Evolutionary conservation across 2,797 vertebrate species (phyloP).

Genomic region (Pipistrellus pygmaeus): DNA sequence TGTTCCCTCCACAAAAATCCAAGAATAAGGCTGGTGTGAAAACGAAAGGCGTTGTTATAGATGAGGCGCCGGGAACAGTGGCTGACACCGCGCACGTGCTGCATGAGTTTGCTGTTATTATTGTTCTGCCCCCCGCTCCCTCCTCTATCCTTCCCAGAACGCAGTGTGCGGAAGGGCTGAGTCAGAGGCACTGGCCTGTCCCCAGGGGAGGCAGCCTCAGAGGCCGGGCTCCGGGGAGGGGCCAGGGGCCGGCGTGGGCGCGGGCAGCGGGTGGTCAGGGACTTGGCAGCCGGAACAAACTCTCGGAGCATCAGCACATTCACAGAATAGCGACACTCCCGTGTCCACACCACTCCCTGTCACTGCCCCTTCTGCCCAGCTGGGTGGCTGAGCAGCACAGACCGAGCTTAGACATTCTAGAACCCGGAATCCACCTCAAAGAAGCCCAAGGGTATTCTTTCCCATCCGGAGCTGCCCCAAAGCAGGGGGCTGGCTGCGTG

Average conservation of each 20-base stretch:
- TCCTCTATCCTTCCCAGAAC: background rate
- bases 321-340: fast-evolving
- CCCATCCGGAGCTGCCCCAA: background rate
- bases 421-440: background rate
- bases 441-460: background rate
- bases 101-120: fast-evolving
- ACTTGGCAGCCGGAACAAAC: constrained; percentile 8
- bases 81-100: background rate
- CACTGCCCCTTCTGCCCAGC: background rate
- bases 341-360: background rate
- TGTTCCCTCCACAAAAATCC: background rate
- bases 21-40: background rate
- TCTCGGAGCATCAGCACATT: background rate
- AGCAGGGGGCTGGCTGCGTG: background rate
- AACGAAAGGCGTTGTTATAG: background rate
- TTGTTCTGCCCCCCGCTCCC: background rate
- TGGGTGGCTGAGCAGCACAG: background rate
- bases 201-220: constrained; percentile 40
- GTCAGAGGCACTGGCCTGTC: constrained; percentile 75
- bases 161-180: constrained; percentile 65
- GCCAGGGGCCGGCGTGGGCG: background rate
- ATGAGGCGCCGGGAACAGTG: background rate
- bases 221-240: background rate
- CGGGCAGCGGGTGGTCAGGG: background rate
- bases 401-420: background rate